Base-by-base conservation (phyloP, 1,140 invertebrate genomes). In the Lanistes nyassanus region DNA sequence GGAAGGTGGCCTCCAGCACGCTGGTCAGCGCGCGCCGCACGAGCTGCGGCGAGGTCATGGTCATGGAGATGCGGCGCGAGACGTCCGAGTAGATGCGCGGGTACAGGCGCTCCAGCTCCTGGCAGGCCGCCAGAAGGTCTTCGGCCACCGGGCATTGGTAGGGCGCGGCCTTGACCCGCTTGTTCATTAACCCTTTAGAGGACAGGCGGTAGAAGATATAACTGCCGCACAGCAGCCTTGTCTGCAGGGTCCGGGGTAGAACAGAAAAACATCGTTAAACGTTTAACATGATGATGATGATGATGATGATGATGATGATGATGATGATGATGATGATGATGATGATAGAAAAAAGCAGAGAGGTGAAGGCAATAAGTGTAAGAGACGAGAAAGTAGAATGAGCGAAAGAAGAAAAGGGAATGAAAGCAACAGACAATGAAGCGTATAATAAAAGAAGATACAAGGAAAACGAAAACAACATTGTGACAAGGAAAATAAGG, bases 81-180 rank as follows among this genome's bases (percentile, higher is more conserved):
- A 78, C 73, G 68, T 78, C 79, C 9, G n/a, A 36, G 68, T 80
- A 75, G 21, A 76, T 51, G 3, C 69, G 34, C 2, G 76, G 76
- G 74, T 75, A 76, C 23, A 72, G 36, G 9, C 58, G 60, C 42
- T 77, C 76, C 53, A 75, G 69, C 16, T 68, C 73, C 34, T 75
- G 36, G 1, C 76, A 66, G 7, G 74, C 76, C 21, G 47, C 42
- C 29, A 72, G 53, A 11, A 75, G 23, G 11, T 62, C 42, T 23
- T 74, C 64, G 0, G 75, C 68, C 13, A 74, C 29, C 9, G 31
- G 62, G 47, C 37, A 64, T 9, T 66, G 39, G 29, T 34, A 62
- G 21, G 56, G 51, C 4, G 39, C 21, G 7, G 76, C 64, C 26
- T 37, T 36, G 21, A 76, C 65, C 21, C 56, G 64, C 23, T 47